Evolutionary conservation across 2,797 vertebrate genomes (phyloP), one percentile per base, ranked within the genome.

Genomic region (Syndactyla subalaris): DNA sequence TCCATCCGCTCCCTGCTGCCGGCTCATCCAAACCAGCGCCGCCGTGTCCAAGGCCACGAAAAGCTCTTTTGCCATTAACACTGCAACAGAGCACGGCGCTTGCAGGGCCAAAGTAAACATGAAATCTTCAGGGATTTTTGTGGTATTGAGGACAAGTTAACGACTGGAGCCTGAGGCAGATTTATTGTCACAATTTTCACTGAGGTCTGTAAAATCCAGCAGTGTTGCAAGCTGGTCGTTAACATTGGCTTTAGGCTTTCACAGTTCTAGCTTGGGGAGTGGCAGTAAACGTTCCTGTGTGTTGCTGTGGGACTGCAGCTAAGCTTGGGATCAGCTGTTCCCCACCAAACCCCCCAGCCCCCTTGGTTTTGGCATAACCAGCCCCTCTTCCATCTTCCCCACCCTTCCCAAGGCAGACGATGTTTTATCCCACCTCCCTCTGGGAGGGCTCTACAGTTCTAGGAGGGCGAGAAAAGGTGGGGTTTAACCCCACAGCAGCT

Each of bases 111-210:
- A 96, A 96, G 39, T 87, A 94, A 96, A 96, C 91, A 95, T 0
- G 0, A 68, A 93, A 92, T 92, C 85, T 85, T 75, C 90, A 90
- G 77, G 76, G 95, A 91, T 95, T 88, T 96, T 83, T 81, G 93
- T 71, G 94, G 88, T 81, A 88, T 92, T 66, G 83, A 95, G 49
- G 63, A 78, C 73, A 77, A 93, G 51, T 81, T 92, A 74, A 83
- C 12, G 66, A 81, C 82, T 63, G 85, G 24, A 85, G 82, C 86
- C 80, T 2, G 18, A 74, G 80, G 68, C 81, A 95, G 82, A 95
- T 95, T 96, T 88, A 74, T 85, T 82, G 89, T 85, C 92, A 89
- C 70, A 66, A 16, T 95, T 95, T 95, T 91, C 88, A 79, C 85
- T 7, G 7, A 89, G 71, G 63, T 72, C 85, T 24, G 62, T 87